Evolutionary conservation across 2,113 vertebrate genomes (phyloP).

Genomic region (Bucco capensis): DNA sequence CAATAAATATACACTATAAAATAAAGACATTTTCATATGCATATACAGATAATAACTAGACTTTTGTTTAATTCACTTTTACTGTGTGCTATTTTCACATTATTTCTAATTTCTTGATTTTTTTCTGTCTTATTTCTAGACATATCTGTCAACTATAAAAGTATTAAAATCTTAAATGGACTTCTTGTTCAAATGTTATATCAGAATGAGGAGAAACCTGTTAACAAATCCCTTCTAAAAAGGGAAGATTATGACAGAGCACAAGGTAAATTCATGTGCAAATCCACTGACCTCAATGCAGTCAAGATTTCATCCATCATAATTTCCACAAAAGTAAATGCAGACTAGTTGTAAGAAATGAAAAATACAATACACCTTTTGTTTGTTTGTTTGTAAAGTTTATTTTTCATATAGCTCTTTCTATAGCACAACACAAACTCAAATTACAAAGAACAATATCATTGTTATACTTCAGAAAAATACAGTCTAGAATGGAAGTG

Average conservation of each 20-base stretch:
- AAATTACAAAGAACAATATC: not conserved
- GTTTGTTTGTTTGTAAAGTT: not conserved
- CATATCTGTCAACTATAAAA: not conserved
- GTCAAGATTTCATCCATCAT: not conserved
- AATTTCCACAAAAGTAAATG: not conserved
- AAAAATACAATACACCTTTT: not conserved
- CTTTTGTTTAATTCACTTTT: not conserved
- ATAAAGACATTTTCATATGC: not conserved
- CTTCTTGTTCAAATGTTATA: not conserved
- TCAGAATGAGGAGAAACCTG: not conserved
- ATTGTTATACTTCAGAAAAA: not conserved
- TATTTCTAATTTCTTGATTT: not conserved
- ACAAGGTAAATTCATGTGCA: not conserved
- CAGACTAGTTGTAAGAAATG: not conserved
- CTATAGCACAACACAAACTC: not conserved
- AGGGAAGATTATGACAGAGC: not conserved
- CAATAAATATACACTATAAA: not conserved
- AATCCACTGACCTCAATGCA: accelerated
- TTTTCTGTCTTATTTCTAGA: not conserved
- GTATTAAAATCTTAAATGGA: not conserved
- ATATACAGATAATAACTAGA: not conserved
- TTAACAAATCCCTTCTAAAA: not conserved
- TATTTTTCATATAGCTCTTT: not conserved
- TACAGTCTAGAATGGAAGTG: not conserved
- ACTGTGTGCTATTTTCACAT: not conserved